Base-by-base conservation (phyloP, 2,888 invertebrate species). In the Drosophila atripex region DNA sequence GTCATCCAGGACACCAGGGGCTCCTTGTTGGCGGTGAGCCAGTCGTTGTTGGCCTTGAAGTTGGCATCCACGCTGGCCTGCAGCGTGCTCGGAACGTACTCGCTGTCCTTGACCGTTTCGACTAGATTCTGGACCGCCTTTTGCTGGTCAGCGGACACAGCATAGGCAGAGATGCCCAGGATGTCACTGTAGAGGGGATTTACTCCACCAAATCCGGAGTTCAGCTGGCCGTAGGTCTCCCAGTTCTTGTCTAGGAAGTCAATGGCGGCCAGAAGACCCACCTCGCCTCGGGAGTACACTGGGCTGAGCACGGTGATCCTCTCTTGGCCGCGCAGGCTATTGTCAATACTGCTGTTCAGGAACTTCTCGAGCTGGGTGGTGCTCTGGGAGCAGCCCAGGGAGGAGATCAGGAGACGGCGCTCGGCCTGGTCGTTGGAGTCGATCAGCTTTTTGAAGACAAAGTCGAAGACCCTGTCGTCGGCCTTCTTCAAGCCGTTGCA, bases 381-480 rank as follows among this genome's bases (percentile, higher is more conserved):
- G 50, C 94, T 92, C 16, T 92, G 91, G 2, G 94, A 93, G 78
- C 96, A 96, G 8, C 95, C 94, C 51, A 97, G 88, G 0, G 94
- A 93, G 0, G 92, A 91, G 46, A 95, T 92, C 0, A 96, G 90
- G 14, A 93, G 92, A 0, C 92, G 90, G 68, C 94, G 93, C 71
- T 94, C 94, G 0, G 94, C 93, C 8, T 94, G 93, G 60, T 94
- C 93, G 0, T 92, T 91, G 0, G 93, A 93, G 0, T 75, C 77
- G 52, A 91, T 80, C 78, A 94, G 94, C 61, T 91, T 91, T 0
- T 92, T 65, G 92, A 93, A 94, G 11, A 94, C 91, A 90, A 93
- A 95, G 52, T 94, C 90, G 92, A 95, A 96, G 83, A 94, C 93
- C 0, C 88, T 92, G 3, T 93, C 92, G 0, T 89, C 92, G 0